phyloP scores from a whole-genome alignment of 2,113 vertebrate species.

The Callopanchax toddi region DNA sequence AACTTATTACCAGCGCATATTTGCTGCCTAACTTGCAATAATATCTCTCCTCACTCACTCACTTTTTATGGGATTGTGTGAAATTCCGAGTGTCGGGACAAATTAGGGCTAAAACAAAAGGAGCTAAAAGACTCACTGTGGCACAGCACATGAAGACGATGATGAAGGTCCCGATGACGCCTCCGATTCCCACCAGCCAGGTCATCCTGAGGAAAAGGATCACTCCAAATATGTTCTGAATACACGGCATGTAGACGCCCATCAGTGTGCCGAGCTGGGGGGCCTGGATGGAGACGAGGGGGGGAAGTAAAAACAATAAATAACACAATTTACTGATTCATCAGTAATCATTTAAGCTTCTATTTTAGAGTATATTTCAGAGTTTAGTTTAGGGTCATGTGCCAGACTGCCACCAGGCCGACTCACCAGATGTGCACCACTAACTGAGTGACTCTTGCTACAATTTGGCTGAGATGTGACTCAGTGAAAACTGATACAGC shows the following conservation, averaged over 20 bases:
- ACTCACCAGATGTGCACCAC: slow-evolving; percentile 36
- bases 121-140: slow-evolving; percentile 83
- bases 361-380: no score
- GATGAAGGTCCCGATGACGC: slow-evolving; percentile 93
- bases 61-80: slow-evolving; percentile 2
- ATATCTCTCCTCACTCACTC: slow-evolving; percentile 1
- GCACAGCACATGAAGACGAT: slow-evolving; percentile 97
- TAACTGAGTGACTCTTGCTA: slow-evolving; percentile 24
- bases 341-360: no score
- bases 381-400: slow-evolving; percentile 2
- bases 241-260: slow-evolving; percentile 97
- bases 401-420: neutral
- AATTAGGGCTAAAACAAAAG: slow-evolving; percentile 2
- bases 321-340: no score
- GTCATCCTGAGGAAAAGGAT: slow-evolving; percentile 98
- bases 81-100: slow-evolving; percentile 13
- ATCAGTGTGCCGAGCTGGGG: slow-evolving; percentile 97
- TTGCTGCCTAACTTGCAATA: slow-evolving; percentile 5
- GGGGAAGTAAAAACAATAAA: neutral
- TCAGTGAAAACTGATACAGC: slow-evolving; percentile 29
- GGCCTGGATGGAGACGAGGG: slow-evolving; percentile 76
- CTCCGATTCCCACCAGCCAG: slow-evolving; percentile 96
- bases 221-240: slow-evolving; percentile 99
- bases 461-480: slow-evolving; percentile 24
- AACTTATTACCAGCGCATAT: slow-evolving; percentile 16